Evolutionary conservation across 2,888 invertebrate species (phyloP).

Genomic region (Ischnura elegans): DNA sequence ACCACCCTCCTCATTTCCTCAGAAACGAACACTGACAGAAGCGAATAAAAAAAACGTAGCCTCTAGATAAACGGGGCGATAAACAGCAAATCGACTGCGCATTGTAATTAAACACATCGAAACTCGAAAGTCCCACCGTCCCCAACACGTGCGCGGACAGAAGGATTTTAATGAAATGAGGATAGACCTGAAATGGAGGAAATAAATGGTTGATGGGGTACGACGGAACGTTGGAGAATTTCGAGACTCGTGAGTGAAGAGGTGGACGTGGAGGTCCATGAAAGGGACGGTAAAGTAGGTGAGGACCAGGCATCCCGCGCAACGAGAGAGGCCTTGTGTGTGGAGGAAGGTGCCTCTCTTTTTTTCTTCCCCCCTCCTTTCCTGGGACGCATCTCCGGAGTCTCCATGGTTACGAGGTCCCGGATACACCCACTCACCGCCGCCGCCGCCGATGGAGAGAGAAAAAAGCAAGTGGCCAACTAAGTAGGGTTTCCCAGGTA

Average conservation of each 20-base stretch:
- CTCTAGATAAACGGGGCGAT: too few species aligned
- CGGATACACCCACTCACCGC: slow-evolving; percentile 29
- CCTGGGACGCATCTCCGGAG: neutral
- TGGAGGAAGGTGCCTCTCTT: neutral
- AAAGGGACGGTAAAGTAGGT: neutral
- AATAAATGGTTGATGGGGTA: neutral
- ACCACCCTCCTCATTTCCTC: neutral
- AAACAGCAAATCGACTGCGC: too few species aligned
- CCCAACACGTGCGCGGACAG: neutral
- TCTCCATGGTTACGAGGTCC: slow-evolving; percentile 44
- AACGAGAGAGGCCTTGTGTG: neutral
- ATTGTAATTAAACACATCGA: neutral
- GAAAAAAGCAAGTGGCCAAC: too few species aligned
- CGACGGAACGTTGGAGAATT: neutral
- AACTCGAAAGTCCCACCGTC: neutral
- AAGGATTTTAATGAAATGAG: neutral
- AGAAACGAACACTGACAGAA: neutral
- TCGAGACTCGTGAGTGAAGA: neutral
- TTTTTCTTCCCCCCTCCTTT: too few species aligned
- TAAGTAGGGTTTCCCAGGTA: too few species aligned
- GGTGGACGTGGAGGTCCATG: neutral
- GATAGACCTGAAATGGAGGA: neutral
- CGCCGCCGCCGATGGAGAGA: neutral
- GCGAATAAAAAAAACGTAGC: too few species aligned
- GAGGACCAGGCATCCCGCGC: neutral